Evolutionary conservation across 1,140 invertebrate species (phyloP), one percentile per base, ranked within the genome.

Genomic region (Rhopalosiphum maidis): DNA sequence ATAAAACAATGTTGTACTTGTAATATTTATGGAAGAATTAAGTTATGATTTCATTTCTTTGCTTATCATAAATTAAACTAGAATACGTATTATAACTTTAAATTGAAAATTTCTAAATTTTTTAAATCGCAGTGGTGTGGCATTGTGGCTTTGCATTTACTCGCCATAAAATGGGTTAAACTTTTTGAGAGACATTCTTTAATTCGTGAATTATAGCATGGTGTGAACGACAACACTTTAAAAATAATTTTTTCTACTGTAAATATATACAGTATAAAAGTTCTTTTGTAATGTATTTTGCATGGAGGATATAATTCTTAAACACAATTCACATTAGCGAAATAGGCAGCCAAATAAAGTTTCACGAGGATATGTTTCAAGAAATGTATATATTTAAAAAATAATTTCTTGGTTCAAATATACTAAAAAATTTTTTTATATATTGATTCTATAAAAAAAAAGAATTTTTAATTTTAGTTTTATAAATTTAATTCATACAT

Each of bases 261-360:
- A 6, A 89, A 89, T 55, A 55, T 55, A 89, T 89, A 22, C 21
- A 23, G 35, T 37, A 9, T 41, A 30, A 89, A 89, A 89, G 51
- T 55, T 55, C 23, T n/a, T 48, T 48, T 22, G 6, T 89, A 89
- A 89, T 87, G 3, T 89, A 11, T 55, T 55, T 41, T 89, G 55
- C 43, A 89, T 30, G 3, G 15, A 51, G 4, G 9, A 6, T 55
- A 41, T 54, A 55, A 89, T 37, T 41, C 48, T 23, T 89, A 55
- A 37, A 55, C 54, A 89, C n/a, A 54, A 54, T 89, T 15, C 35
- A 89, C 88, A 25, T 89, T 89, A 89, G 22, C 51, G 18, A 55
- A 89, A 55, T 23, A 41, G 51, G 5, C 18, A 55, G 22, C 37
- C 54, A 37, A 54, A 37, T 51, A 89, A 89, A 55, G 54, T 35